phyloP scores from a whole-genome alignment of 2,113 vertebrate species.

The Romanogobio albipinnatus region DNA sequence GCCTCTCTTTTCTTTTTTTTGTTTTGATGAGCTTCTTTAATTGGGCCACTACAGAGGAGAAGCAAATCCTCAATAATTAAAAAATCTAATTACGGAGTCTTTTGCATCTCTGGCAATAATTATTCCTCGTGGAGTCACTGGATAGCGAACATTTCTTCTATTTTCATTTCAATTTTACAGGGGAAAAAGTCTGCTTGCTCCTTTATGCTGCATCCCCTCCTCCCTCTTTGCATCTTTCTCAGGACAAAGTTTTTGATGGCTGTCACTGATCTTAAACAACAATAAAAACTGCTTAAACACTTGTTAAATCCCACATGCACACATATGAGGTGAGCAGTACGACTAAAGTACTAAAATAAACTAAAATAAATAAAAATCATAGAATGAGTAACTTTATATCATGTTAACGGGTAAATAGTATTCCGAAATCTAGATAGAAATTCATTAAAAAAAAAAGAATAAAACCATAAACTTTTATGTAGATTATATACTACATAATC shows the following conservation, averaged over 20 bases:
- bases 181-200: slow-evolving; percentile 59
- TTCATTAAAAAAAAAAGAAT: not conserved
- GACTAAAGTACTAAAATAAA: too few relatives aligned
- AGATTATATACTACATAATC: not conserved
- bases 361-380: too few relatives aligned
- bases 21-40: slow-evolving; percentile 78
- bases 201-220: slow-evolving; percentile 37
- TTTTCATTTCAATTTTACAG: slow-evolving; percentile 74
- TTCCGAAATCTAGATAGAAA: not conserved
- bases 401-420: not conserved
- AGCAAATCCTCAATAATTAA: slow-evolving; percentile 83
- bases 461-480: not conserved
- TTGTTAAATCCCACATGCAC: not conserved
- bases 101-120: slow-evolving; percentile 79
- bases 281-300: slow-evolving; percentile 3
- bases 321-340: not conserved
- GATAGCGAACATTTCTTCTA: slow-evolving; percentile 66
- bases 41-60: slow-evolving; percentile 77
- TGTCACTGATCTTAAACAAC: slow-evolving; percentile 13
- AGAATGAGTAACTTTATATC: not conserved
- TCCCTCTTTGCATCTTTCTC: not conserved
- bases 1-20: slow-evolving; percentile 66
- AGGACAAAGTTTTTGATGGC: slow-evolving; percentile 10
- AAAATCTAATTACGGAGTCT: slow-evolving; percentile 82
- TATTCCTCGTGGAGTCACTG: slow-evolving; percentile 72